These are phyloP conservation scores for Oophaga pumilio DNA, from an alignment of 2,113 vertebrate genomes.

Conservation along the genomic window DNA sequence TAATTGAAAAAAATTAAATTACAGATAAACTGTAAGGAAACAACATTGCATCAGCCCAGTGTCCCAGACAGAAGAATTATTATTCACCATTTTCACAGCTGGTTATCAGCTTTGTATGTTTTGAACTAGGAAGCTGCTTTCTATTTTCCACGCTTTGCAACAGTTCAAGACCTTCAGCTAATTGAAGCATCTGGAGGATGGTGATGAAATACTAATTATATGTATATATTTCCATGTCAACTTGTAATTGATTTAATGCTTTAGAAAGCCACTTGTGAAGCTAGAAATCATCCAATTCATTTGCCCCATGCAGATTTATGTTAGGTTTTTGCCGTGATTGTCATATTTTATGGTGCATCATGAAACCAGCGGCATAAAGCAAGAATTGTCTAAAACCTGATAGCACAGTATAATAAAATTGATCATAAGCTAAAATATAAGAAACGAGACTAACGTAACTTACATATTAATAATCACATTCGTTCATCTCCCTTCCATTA, in stretches of 20 bases:
- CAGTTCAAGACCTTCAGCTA: constrained; percentile 26
- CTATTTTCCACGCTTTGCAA: constrained; percentile 15
- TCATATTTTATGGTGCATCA: constrained; percentile 17
- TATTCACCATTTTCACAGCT: constrained; percentile 21
- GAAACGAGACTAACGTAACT: background rate
- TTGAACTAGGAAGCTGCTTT: constrained; percentile 7
- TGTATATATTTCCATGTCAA: constrained; percentile 33
- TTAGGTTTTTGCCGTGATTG: constrained; percentile 5
- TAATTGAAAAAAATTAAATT: background rate
- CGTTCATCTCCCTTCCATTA: too few relatives aligned
- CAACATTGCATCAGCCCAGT: background rate
- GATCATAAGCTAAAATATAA: background rate
- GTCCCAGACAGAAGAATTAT: background rate
- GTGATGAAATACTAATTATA: constrained; percentile 32
- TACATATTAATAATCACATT: background rate
- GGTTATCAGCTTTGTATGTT: constrained; percentile 11
- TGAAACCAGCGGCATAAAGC: background rate
- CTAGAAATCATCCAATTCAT: constrained; percentile 33
- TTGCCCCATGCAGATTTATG: constrained; percentile 31
- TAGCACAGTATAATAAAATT: background rate
- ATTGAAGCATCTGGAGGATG: constrained; percentile 43
- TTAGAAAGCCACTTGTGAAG: constrained; percentile 13
- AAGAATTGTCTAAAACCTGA: background rate
- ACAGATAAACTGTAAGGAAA: background rate
- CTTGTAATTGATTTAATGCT: constrained; percentile 39